phyloP scores from a whole-genome alignment of 2,113 vertebrate genomes.

The Regulus satrapa region DNA sequence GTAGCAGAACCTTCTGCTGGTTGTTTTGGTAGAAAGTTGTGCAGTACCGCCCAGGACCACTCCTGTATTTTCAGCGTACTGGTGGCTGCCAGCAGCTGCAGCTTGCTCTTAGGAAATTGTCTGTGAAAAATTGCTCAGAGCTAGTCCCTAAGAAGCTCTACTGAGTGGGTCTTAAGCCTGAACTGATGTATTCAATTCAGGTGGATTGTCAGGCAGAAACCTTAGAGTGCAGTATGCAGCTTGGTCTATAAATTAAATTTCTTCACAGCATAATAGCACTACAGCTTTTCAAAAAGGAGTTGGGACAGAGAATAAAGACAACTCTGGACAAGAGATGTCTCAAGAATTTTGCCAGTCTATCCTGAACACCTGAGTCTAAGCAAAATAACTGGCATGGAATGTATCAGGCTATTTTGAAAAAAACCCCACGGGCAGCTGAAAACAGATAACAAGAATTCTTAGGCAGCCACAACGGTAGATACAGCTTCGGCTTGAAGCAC shows the following conservation, averaged over 20 bases:
- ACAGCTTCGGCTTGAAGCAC: not conserved
- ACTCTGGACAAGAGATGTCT: not conserved
- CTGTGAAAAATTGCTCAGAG: not conserved
- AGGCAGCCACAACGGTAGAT: not conserved
- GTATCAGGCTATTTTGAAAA: not conserved
- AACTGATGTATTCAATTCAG: not conserved
- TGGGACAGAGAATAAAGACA: not conserved
- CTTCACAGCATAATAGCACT: not conserved
- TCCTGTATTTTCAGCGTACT: not conserved
- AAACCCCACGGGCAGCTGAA: not conserved
- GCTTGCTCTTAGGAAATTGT: not conserved
- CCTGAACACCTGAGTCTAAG: not conserved
- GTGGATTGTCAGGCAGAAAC: not conserved
- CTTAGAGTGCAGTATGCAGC: not conserved
- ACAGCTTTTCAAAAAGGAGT: not conserved
- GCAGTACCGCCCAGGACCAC: not conserved
- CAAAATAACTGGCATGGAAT: not conserved
- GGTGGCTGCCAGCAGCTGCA: not conserved
- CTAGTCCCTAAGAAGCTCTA: not conserved
- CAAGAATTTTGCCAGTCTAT: not conserved
- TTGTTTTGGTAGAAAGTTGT: not conserved
- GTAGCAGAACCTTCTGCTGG: not conserved
- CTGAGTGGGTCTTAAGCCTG: not conserved
- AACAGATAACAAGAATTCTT: slow-evolving; percentile 1
- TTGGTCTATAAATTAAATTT: not conserved